A percentile compares a stretch with the other conserved stretches of the same genome.
These are phyloP conservation scores for Luperina nickerlii DNA, from an alignment of 2,888 invertebrate genomes.

Conservation along the genomic window DNA sequence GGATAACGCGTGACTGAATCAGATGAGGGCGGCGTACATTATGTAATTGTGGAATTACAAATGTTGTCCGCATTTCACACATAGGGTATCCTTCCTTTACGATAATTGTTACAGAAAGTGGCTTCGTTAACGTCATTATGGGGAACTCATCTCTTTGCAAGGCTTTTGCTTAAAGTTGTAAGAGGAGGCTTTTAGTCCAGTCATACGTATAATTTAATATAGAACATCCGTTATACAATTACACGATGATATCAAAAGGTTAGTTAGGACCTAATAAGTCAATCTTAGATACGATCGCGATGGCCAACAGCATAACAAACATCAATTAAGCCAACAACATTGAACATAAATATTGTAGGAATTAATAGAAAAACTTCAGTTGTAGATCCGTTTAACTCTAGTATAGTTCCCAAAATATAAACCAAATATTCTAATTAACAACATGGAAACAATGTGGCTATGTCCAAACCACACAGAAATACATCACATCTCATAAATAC, in stretches of 20 bases:
- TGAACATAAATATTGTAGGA: background rate
- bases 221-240: background rate
- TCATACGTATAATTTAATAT: background rate
- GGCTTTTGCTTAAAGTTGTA: background rate
- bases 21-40: slow-evolving; percentile 22
- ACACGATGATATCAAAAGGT: background rate
- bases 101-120: slow-evolving; percentile 9
- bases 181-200: background rate
- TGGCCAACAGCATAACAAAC: background rate
- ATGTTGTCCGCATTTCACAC: slow-evolving; percentile 9
- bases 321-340: too few relatives aligned
- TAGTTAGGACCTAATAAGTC: background rate
- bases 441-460: background rate
- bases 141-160: background rate
- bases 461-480: background rate
- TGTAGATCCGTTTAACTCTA: background rate
- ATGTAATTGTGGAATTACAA: slow-evolving; percentile 23
- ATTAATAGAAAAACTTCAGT: background rate
- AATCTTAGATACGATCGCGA: background rate
- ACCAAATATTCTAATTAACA: background rate
- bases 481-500: background rate
- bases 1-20: slow-evolving; percentile 18
- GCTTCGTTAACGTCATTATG: background rate
- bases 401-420: background rate
- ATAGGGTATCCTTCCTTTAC: background rate